Percentiles rank a stretch among this genome's conserved stretches.
These are phyloP conservation scores for Smittia aterrima DNA, from an alignment of 2,888 invertebrate species.

Conservation along the genomic window DNA sequence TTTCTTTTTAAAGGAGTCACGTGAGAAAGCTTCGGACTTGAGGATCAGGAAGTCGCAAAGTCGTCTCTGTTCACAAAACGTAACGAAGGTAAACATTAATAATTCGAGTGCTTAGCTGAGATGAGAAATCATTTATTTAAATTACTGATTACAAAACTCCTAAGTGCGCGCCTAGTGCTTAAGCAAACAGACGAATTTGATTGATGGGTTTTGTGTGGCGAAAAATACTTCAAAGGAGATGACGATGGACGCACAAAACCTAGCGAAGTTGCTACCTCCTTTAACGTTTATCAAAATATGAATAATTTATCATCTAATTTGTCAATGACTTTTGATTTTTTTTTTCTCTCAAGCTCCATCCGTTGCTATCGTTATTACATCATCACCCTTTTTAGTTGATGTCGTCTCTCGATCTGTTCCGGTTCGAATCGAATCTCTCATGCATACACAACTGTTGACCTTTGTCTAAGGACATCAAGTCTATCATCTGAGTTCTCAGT, in stretches of 20 bases:
- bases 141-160: constrained; percentile 36
- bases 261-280: constrained; percentile 7
- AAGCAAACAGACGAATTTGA: constrained; percentile 27
- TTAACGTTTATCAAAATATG: constrained; percentile 20
- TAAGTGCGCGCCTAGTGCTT: constrained; percentile 26
- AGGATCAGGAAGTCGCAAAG: no score
- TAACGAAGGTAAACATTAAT: constrained; percentile 2
- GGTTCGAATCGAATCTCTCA: not conserved
- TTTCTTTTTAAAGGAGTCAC: not conserved
- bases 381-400: constrained; percentile 15
- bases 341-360: not conserved
- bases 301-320: constrained; percentile 30
- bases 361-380: not conserved
- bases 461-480: not conserved
- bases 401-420: not conserved
- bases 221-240: constrained; percentile 16
- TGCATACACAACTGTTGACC: not conserved
- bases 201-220: constrained; percentile 30
- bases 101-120: not conserved
- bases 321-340: constrained; percentile 14
- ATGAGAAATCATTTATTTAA: constrained; percentile 40
- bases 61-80: not conserved
- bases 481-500: no score
- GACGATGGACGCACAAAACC: not conserved
- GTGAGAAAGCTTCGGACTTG: not conserved